Conservation (phyloP, 2,888 invertebrate genomes). For the Malacosoma neustria region DNA sequence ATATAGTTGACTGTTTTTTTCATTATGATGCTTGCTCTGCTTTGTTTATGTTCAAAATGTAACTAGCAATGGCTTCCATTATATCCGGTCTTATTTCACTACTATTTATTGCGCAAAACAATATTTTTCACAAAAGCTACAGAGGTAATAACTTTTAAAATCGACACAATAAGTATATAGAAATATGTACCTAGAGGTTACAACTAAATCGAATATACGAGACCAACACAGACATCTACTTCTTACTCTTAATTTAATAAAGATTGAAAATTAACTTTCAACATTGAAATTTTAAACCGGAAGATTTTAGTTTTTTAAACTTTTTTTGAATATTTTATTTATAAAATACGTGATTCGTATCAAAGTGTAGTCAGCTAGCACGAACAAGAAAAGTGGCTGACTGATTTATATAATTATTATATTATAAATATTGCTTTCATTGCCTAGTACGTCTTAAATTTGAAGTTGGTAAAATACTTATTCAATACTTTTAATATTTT, state of each 20-base stretch:
- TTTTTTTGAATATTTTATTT: slow-evolving; percentile 46
- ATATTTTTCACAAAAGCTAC: slow-evolving; percentile 67
- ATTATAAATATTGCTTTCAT: slow-evolving; percentile 72
- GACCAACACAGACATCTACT: slow-evolving; percentile 68
- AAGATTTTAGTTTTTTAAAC: slow-evolving; percentile 64
- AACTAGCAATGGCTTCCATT: slow-evolving; percentile 28
- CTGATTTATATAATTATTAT: slow-evolving; percentile 44
- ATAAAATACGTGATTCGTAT: slow-evolving; percentile 72
- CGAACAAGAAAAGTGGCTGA: slow-evolving; percentile 61
- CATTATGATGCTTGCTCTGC: no score
- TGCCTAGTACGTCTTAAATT: slow-evolving; percentile 58
- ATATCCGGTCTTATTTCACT: slow-evolving; percentile 47
- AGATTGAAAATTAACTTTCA: slow-evolving; percentile 62
- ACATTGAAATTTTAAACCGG: slow-evolving; percentile 58
- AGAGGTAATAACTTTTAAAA: slow-evolving; percentile 66
- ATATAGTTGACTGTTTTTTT: no score
- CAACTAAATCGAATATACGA: slow-evolving; percentile 67
- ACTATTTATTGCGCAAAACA: slow-evolving; percentile 69
- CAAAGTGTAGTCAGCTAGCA: slow-evolving; percentile 67
- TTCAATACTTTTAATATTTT: slow-evolving; percentile 58
- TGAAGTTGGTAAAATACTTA: slow-evolving; percentile 72
- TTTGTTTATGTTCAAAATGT: slow-evolving; percentile 2
- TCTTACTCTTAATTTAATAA: slow-evolving; percentile 59
- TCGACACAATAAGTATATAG: slow-evolving; percentile 71
- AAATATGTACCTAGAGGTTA: slow-evolving; percentile 56